Conservation (phyloP, 2,888 invertebrate species). For the Malthinus seriepunctatus region DNA sequence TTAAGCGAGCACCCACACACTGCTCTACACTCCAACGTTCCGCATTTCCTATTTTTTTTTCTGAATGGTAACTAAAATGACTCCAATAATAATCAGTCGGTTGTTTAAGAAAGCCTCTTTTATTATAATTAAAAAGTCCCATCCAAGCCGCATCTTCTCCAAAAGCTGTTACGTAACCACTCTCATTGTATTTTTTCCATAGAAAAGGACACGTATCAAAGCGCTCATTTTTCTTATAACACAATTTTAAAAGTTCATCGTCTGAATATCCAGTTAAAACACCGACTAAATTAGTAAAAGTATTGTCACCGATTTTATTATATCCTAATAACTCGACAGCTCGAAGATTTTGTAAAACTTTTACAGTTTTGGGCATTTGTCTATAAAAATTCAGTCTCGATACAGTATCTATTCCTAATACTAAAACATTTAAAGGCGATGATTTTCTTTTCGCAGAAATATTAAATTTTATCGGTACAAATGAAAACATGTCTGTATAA, state of each 20-base stretch:
- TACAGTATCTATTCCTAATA: conserved; percentile 84
- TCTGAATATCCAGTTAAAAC: conserved; percentile 74
- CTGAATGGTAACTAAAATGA: conserved; percentile 72
- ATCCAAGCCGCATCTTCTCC: conserved; percentile 82
- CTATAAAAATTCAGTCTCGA: conserved; percentile 84
- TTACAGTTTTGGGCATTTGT: conserved; percentile 75
- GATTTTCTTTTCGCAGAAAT: not conserved
- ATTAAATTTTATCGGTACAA: conserved; percentile 58
- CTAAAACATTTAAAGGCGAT: conserved; percentile 65
- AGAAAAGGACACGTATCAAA: conserved; percentile 83
- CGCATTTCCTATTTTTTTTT: conserved; percentile 67
- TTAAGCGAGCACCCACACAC: conserved; percentile 72
- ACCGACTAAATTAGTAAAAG: conserved; percentile 87
- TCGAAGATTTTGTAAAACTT: conserved; percentile 61
- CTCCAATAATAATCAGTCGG: conserved; percentile 87
- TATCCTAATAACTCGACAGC: conserved; percentile 84
- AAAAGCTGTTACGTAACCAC: conserved; percentile 76
- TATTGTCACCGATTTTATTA: conserved; percentile 93
- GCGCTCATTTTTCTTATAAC: conserved; percentile 60
- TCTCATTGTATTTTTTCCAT: conserved; percentile 77
- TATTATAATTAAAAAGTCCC: conserved; percentile 80
- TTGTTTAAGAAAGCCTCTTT: conserved; percentile 73
- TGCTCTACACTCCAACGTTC: conserved; percentile 66
- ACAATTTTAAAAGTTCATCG: conserved; percentile 65
- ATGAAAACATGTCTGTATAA: conserved; percentile 71